Base-by-base conservation (phyloP, 2,797 vertebrate species). In the Erethizon dorsatum region DNA sequence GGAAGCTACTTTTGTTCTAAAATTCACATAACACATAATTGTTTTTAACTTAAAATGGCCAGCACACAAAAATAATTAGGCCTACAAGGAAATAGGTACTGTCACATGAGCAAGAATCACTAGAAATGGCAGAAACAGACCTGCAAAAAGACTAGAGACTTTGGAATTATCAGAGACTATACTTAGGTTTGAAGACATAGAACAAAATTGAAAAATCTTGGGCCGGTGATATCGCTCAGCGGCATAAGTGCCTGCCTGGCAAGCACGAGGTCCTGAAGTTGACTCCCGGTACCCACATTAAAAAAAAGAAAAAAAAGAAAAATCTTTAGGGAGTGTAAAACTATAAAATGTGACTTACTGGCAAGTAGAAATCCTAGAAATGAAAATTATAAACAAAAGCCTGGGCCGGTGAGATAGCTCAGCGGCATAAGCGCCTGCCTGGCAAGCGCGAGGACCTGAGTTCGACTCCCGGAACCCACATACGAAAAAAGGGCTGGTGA, bases 151-250 rank as follows among this genome's bases (percentile, higher is more conserved):
- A 18, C 67, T 47, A 20, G 47, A 90, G 67, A n/a, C 56, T 91
- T 91, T 82, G 50, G 22, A 80, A 61, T 77, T 61, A 45, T 33
- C 15, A 61, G 50, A 93, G 56, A 75, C 50, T 52, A 12, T 86
- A 47, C 80, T 88, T 91, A n/a, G 31, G 2, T 69, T 83, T 90
- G 87, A 97, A 96, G 54, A 83, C 65, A 67, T 84, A 56, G 3
- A 20, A 90, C 28, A 90, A 47, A 7, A 18, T 77, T 82, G 17
- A 92, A 92, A 77, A 85, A 14, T 73, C 69, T 56, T 90, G 37
- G 37, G 37, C 37, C 37, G 2, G 37, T 41, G 37, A 41, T 41
- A 41, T 41, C 37, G 37, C 37, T 41, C 37, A 41, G 37, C 37
- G 37, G 37, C 37, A 2, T 41, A 41, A 41, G 37, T 41, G 37